phyloP scores from a whole-genome alignment of 2,113 vertebrate genomes.

The Plecotus auritus region DNA sequence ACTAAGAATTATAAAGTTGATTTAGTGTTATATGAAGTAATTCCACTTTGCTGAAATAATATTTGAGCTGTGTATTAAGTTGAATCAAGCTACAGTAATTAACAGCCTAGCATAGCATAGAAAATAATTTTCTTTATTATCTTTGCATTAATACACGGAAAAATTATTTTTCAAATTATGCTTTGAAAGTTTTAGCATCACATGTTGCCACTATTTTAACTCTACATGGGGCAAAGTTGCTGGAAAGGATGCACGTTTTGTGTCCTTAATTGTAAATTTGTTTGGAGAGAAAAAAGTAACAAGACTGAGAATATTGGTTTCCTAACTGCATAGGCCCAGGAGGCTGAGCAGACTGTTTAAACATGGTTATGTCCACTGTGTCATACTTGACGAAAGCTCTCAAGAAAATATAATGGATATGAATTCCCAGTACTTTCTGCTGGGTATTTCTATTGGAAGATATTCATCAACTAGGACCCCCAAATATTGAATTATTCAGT shows the following conservation, averaged over 20 bases:
- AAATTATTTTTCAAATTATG: neutral
- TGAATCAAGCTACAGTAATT: neutral
- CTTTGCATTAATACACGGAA: neutral
- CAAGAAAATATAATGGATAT: constrained; percentile 47
- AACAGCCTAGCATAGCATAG: neutral
- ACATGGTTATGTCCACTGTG: neutral
- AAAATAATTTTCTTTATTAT: neutral
- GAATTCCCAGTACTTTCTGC: constrained; percentile 52
- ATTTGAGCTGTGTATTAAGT: neutral
- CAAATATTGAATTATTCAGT: constrained; percentile 69
- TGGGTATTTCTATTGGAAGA: constrained; percentile 59
- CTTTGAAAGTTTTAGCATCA: neutral
- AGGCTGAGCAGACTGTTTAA: constrained; percentile 42
- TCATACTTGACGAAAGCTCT: constrained; percentile 56
- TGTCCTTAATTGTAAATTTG: neutral
- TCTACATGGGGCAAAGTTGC: neutral
- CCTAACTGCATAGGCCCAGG: constrained; percentile 42
- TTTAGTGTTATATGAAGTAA: neutral
- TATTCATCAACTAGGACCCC: constrained; percentile 44
- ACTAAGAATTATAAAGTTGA: neutral
- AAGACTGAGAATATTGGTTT: constrained; percentile 49
- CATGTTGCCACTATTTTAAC: neutral
- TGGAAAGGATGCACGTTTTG: neutral
- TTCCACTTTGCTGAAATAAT: neutral
- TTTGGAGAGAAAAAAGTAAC: constrained; percentile 45